Evolutionary conservation across 2,888 invertebrate species (phyloP), one percentile per base, ranked within the genome.

Genomic region (Tyria jacobaeae): DNA sequence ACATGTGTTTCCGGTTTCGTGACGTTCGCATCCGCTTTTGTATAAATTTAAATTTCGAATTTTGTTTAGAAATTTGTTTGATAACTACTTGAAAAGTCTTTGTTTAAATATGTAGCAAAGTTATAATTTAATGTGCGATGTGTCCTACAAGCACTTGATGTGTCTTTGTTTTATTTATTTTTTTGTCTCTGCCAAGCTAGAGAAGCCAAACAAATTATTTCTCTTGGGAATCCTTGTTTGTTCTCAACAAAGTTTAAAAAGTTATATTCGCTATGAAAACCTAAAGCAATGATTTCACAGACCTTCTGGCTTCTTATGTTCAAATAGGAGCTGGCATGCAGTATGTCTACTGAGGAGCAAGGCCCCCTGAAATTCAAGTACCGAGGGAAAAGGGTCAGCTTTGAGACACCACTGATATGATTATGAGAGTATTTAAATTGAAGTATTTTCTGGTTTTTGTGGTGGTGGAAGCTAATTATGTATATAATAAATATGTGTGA

Each of bases 1-100:
- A 59, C 41, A 50, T 63, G 62, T 54, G 50, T 63, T 58, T 63
- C 62, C 62, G 62, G 31, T 62, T 62, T 57, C 52, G 52, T 62
- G 54, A 55, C 15, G 58, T 50, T 25, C 27, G n/a, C 53, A 55
- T 49, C 57, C 57, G 56, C 27, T 57, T 62, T 53, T 34, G 49
- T 62, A 62, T 57, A 52, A 57, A 47, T 57, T 57, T 62, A 53
- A 62, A 57, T 62, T 57, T 62, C 48, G 51, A 62, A 55, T 50
- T 55, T 55, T 60, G 55, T 60, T 48, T 49, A 34, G 39, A 60
- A 60, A 12, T 60, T 21, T 44, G 34, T 52, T 37, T n/a, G 41
- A 15, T 41, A 6, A 6, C 47, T 10, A 21, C 34, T 51, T 51
- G 21, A 51, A 35, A 35, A 34, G 17, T 17, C 4, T 12, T 15